Conservation (phyloP, 2,888 invertebrate species). For the Lissonota sp. region DNA sequence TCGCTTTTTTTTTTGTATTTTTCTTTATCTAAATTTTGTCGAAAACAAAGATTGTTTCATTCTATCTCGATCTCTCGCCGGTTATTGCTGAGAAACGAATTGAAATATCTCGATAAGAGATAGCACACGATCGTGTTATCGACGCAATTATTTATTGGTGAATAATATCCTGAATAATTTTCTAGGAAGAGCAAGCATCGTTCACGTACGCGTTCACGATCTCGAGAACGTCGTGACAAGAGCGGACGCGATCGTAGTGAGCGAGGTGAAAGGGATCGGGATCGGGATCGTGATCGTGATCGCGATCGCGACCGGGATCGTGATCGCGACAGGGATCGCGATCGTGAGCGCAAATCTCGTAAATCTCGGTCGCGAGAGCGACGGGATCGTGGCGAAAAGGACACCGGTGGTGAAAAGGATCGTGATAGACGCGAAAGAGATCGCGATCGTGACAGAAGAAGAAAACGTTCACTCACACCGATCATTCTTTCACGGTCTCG, state of each 20-base stretch:
- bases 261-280: conserved; percentile 63
- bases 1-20: conserved; percentile 2
- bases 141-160: conserved; percentile 32
- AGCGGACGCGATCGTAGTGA: conserved; percentile 82
- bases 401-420: conserved; percentile 61
- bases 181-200: conserved; percentile 84
- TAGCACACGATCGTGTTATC: conserved; percentile 3
- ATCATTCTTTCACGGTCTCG: conserved; percentile 83
- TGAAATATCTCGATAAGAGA: conserved; percentile 29
- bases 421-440: conserved; percentile 77
- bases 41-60: not conserved
- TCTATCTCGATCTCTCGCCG: no score
- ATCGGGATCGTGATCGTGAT: conserved; percentile 67
- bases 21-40: not conserved
- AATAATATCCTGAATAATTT: conserved; percentile 54
- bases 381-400: conserved; percentile 81
- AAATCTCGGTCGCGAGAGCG: conserved; percentile 86
- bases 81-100: conserved; percentile 19
- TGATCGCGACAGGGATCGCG: conserved; percentile 76
- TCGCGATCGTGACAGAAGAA: conserved; percentile 83
- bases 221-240: conserved; percentile 83
- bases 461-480: conserved; percentile 82
- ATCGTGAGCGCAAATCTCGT: conserved; percentile 81
- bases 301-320: conserved; percentile 66
- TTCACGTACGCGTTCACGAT: conserved; percentile 82